Conservation (phyloP, 2,797 vertebrate species). For the Bradypus variegatus region DNA sequence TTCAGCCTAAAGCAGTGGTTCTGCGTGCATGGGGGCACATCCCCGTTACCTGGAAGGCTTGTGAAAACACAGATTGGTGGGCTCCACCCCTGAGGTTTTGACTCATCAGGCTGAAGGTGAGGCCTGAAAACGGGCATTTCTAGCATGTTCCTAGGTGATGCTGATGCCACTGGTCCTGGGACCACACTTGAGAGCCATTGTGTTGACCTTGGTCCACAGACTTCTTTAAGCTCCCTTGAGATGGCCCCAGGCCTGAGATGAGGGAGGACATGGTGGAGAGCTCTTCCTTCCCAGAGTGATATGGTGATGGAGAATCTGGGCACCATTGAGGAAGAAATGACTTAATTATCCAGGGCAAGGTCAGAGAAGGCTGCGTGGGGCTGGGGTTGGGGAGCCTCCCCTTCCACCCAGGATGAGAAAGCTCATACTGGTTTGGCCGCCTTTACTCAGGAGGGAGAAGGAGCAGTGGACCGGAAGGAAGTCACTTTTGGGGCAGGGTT, state of each 20-base stretch:
- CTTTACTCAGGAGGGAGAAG: background rate
- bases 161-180: too few relatives aligned
- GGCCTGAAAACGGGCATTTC: too few relatives aligned
- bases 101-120: too few relatives aligned
- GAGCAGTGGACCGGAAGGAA: background rate
- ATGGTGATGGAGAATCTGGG: too few relatives aligned
- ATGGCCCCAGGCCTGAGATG: background rate
- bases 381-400: background rate
- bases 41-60: background rate
- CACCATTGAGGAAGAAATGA: background rate
- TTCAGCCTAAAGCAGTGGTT: background rate
- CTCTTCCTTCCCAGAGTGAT: background rate
- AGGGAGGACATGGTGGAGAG: background rate
- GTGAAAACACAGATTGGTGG: background rate
- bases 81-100: too few relatives aligned
- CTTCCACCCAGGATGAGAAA: too few relatives aligned
- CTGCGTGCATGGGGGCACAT: rapidly evolving
- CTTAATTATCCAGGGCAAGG: background rate
- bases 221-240: background rate
- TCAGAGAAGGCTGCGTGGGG: background rate
- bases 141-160: too few relatives aligned
- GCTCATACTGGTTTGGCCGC: background rate
- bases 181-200: background rate
- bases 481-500: background rate
- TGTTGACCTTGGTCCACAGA: background rate